Evolutionary conservation across 1,140 invertebrate species (phyloP), one percentile per base, ranked within the genome.

Genomic region (Megalopta genalis): DNA sequence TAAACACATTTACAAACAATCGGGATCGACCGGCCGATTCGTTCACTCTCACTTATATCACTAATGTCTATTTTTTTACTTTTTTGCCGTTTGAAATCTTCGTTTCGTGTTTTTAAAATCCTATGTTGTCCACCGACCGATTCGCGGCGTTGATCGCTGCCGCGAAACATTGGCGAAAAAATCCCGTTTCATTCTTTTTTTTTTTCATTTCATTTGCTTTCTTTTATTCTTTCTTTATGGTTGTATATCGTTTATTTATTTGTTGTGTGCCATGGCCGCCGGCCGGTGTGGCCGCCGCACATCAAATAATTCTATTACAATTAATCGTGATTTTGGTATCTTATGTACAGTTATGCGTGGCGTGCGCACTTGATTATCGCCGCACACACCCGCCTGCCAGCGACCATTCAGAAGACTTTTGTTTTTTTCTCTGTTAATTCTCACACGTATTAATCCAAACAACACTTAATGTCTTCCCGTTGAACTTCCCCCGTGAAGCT

Each of bases 301-400:
- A 82, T 83, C 87, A 86, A 57, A 89, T 86, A 84, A 89, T 88
- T 71, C 90, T 90, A 92, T 90, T 91, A 89, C 89, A 87, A 91
- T 91, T 85, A 86, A 89, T 90, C 85, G 83, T 70, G 80, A 87
- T 88, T 87, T 89, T 88, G 87, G 87, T 90, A 87, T 86, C 65
- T 87, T 90, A 90, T 90, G 74, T 90, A 90, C 89, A 90, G 78
- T 85, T 85, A 86, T 80, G 85, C 74, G 81, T 66, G 82, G 54
- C 70, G 79, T 73, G 59, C 65, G 80, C 70, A 64, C 72, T n/a
- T 73, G 68, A 80, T 83, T 82, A 70, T 71, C 76, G 84, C 82
- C 23, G 37, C 85, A 88, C 89, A 90, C 86, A 90, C 86, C 80
- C 84, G 79, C 85, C 80, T 82, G 85, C 83, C 88, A 86, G 88